Evolutionary conservation across 1,140 invertebrate species (phyloP).

Genomic region (Caenorhabditis brenneri): DNA sequence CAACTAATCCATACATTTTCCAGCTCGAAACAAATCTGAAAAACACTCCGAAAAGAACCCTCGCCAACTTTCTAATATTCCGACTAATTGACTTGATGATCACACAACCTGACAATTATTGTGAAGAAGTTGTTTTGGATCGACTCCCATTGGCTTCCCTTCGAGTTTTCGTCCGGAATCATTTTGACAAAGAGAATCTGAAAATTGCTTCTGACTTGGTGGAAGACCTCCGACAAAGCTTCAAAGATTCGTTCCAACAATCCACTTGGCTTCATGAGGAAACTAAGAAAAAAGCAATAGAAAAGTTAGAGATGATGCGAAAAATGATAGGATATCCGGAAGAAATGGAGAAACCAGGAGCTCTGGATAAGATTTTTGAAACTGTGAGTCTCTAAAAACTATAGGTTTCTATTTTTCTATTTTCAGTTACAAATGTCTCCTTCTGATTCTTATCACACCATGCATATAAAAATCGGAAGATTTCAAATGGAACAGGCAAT

Average conservation of each 20-base stretch:
- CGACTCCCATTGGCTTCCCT: neutral
- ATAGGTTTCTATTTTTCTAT: too few species aligned
- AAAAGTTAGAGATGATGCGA: neutral
- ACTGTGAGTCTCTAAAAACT: too few species aligned
- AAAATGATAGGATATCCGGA: neutral
- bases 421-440: too few species aligned
- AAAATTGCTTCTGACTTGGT: neutral
- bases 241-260: neutral
- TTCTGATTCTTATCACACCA: too few species aligned
- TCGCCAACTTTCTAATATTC: neutral
- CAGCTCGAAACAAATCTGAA: neutral
- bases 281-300: neutral
- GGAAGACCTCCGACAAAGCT: neutral
- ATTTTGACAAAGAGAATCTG: neutral
- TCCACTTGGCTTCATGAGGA: neutral
- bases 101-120: too few species aligned
- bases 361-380: neutral
- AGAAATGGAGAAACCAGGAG: neutral
- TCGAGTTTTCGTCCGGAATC: neutral
- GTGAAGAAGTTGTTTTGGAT: too few species aligned
- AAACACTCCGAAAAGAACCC: neutral
- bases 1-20: too few species aligned
- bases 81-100: neutral
- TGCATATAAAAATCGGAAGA: too few species aligned
- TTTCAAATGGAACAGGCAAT: too few species aligned